Conservation (phyloP, 2,113 vertebrate genomes). For the Dendropsophus ebraccatus region DNA sequence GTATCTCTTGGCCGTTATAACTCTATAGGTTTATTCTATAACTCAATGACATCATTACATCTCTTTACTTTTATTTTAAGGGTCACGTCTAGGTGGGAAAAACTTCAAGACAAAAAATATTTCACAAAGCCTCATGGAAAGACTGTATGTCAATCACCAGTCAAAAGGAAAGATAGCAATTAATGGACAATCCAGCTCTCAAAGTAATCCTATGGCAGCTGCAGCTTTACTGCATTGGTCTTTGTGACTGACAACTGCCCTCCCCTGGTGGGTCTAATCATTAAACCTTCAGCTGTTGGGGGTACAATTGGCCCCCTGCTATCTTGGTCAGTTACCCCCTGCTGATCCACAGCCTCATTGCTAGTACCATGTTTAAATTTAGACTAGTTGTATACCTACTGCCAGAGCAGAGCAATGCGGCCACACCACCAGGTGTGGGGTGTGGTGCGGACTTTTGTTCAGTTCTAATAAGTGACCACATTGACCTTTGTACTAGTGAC, state of each 20-base stretch:
- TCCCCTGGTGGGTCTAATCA: conserved; percentile 16
- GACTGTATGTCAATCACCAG: not conserved
- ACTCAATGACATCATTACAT: not conserved
- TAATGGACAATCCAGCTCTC: not conserved
- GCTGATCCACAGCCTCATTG: not conserved
- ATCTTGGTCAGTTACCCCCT: conserved; percentile 18
- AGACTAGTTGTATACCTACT: not conserved
- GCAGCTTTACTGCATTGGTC: not conserved
- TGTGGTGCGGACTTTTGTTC: not conserved
- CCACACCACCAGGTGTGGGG: not conserved
- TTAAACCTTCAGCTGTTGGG: conserved; percentile 35
- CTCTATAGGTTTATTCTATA: not conserved
- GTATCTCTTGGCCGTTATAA: not conserved
- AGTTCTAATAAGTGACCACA: not conserved
- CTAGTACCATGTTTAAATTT: not conserved
- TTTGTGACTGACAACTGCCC: conserved; percentile 12
- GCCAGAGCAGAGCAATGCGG: not conserved
- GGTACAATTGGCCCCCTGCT: conserved; percentile 40
- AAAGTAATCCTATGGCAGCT: conserved; percentile 9
- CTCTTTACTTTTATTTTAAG: not conserved
- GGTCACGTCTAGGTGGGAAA: not conserved
- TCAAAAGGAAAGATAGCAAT: not conserved
- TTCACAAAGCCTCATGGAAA: not conserved
- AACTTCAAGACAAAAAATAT: not conserved
- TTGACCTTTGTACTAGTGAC: not conserved